phyloP scores from a whole-genome alignment of 1,140 invertebrate species.

The Ceratoteleas bidentatus region DNA sequence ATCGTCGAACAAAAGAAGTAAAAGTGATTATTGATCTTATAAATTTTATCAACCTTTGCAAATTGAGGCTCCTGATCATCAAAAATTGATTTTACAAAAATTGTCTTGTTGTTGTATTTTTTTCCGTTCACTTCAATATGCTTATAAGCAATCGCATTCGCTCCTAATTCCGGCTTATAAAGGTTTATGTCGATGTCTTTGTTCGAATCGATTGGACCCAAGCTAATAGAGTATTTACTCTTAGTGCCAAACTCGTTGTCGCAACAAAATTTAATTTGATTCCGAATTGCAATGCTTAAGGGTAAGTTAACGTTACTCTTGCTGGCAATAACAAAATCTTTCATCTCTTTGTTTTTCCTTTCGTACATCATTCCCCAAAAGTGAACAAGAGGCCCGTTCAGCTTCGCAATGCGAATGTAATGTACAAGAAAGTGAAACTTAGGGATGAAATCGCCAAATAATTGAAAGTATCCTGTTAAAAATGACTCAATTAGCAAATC shows the following conservation, averaged over 20 bases:
- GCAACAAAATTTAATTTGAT: slow-evolving; percentile 16
- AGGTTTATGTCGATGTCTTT: slow-evolving; percentile 8
- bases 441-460: background rate
- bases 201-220: slow-evolving; percentile 4
- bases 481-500: background rate
- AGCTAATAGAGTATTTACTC: slow-evolving; percentile 1
- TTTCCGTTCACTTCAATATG: slow-evolving; percentile 16
- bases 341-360: background rate
- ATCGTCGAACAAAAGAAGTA: slow-evolving; percentile 18
- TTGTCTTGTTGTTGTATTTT: slow-evolving; percentile 9
- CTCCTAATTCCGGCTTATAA: background rate
- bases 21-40: slow-evolving; percentile 10
- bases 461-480: background rate
- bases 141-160: slow-evolving; percentile 8
- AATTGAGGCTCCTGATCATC: slow-evolving; percentile 19
- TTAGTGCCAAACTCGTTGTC: slow-evolving; percentile 1
- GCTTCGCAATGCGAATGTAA: background rate
- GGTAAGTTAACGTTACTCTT: slow-evolving; percentile 15
- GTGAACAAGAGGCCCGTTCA: background rate
- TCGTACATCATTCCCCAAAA: slow-evolving; percentile 1
- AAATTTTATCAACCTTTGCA: slow-evolving; percentile 9
- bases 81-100: slow-evolving; percentile 19
- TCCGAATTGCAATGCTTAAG: slow-evolving; percentile 14
- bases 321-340: background rate
- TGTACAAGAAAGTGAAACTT: slow-evolving; percentile 1